A percentile compares a stretch with the other conserved stretches of the same genome.
These are phyloP conservation scores for Raja brachyura DNA, from an alignment of 2,113 vertebrate species.

Conservation along the genomic window DNA sequence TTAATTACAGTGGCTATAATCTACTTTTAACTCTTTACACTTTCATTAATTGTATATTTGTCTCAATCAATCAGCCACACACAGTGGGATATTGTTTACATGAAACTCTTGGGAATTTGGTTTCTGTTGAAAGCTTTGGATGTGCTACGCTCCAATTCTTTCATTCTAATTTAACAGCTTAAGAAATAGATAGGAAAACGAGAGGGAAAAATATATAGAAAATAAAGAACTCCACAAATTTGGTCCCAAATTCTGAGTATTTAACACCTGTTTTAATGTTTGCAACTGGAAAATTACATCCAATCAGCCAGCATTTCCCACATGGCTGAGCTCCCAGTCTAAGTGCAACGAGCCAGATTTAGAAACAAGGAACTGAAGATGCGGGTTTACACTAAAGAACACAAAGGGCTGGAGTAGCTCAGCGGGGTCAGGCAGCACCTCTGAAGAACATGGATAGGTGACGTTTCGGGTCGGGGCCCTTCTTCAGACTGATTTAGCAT, in stretches of 20 bases:
- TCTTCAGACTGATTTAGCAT: no score
- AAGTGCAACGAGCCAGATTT: neutral
- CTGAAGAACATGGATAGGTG: no score
- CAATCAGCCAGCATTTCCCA: neutral
- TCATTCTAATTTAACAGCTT: slow-evolving; percentile 1
- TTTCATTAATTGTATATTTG: slow-evolving; percentile 24
- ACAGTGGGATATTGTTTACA: slow-evolving; percentile 29
- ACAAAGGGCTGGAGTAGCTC: no score
- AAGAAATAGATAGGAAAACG: neutral
- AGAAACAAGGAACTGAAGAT: no score
- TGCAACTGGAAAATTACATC: neutral
- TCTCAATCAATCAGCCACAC: slow-evolving; percentile 35
- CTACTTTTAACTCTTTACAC: slow-evolving; percentile 29
- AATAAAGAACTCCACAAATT: neutral
- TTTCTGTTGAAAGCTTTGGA: slow-evolving; percentile 20
- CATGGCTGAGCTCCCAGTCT: neutral
- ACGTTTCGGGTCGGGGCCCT: no score
- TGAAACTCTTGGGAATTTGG: slow-evolving; percentile 26
- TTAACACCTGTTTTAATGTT: neutral
- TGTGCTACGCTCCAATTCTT: slow-evolving; percentile 17
- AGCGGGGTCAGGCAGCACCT: no score
- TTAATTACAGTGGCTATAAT: slow-evolving; percentile 30
- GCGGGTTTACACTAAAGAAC: no score
- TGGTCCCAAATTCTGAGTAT: neutral
- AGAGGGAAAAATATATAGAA: neutral